phyloP scores from a whole-genome alignment of 2,797 vertebrate genomes.

The Darevskia nairensis region DNA sequence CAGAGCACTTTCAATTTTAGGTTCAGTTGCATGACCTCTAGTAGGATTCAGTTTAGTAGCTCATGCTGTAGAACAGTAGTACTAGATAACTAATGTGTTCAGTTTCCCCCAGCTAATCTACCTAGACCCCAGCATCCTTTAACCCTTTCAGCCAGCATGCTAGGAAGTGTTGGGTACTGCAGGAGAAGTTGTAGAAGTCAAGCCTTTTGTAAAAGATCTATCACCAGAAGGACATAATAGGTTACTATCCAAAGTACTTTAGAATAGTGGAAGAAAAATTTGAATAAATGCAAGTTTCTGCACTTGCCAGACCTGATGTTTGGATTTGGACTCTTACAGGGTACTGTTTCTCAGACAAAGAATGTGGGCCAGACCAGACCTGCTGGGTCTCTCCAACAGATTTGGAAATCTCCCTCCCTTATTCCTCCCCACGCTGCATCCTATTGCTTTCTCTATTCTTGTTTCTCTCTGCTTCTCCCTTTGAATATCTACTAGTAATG shows the following conservation, averaged over 20 bases:
- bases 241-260: neutral
- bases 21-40: neutral
- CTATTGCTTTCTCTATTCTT: neutral
- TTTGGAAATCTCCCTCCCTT: neutral
- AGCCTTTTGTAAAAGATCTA: too few species aligned
- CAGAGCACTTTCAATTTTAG: neutral
- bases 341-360: neutral
- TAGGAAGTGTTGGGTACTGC: too few species aligned
- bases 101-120: neutral
- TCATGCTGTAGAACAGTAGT: constrained; percentile 58
- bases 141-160: too few species aligned
- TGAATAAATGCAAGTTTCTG: neutral
- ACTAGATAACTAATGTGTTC: constrained; percentile 53
- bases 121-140: too few species aligned
- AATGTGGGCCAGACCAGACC: neutral
- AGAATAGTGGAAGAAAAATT: neutral
- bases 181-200: too few species aligned
- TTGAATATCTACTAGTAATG: constrained; percentile 26
- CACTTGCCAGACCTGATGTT: neutral
- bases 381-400: neutral
- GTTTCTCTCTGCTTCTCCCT: neutral
- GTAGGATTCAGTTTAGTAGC: constrained; percentile 5
- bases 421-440: too few species aligned
- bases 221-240: too few species aligned
- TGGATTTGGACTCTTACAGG: neutral